Evolutionary conservation across 1,140 invertebrate species (phyloP).

Genomic region (Platyscapa corneri): DNA sequence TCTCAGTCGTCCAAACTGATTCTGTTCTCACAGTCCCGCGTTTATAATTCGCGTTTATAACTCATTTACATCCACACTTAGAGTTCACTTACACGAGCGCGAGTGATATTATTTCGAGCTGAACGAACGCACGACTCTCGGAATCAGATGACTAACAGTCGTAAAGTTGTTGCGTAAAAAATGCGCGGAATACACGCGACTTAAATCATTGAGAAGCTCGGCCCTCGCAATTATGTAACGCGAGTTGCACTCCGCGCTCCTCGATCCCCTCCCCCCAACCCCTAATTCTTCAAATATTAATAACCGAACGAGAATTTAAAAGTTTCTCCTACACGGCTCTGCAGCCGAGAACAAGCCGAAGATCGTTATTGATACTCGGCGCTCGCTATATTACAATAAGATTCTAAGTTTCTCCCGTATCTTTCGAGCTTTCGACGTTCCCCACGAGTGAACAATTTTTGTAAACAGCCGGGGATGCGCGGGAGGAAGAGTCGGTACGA

Average conservation of each 20-base stretch:
- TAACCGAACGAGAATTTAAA: no score
- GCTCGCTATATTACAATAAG: no score
- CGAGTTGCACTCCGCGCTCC: neutral
- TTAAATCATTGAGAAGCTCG: neutral
- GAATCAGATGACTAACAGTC: neutral
- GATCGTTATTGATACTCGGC: no score
- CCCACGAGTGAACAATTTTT: no score
- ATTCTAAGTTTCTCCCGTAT: no score
- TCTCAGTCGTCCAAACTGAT: neutral
- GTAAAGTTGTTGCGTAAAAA: neutral
- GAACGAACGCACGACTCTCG: neutral
- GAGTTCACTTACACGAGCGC: neutral
- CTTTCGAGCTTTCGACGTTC: no score
- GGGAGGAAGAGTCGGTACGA: no score
- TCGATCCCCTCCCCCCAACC: no score
- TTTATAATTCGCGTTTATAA: neutral
- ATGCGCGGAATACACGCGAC: neutral
- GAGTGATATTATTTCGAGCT: neutral
- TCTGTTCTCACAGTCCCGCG: neutral
- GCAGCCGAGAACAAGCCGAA: no score
- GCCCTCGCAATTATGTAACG: neutral
- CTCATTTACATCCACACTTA: neutral
- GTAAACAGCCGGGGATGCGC: no score
- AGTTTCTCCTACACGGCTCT: no score
- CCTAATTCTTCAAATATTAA: no score